Evolutionary conservation across 2,113 vertebrate species (phyloP), one percentile per base, ranked within the genome.

Genomic region (Sebastes fasciatus): DNA sequence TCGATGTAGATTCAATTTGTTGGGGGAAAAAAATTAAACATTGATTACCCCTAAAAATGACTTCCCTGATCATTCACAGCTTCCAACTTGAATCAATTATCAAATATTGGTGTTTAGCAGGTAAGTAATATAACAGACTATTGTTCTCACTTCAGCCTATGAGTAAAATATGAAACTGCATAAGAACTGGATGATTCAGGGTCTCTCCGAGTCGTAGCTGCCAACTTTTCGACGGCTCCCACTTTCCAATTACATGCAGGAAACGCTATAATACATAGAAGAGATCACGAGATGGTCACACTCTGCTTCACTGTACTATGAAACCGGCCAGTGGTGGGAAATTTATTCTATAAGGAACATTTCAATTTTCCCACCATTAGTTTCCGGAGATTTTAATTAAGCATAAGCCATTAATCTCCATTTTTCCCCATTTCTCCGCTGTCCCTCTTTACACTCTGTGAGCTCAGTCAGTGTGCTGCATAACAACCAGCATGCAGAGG

Each of bases 331-430:
- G 80, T 48, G 57, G 72, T 48, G 72, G 70, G 74, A 80, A 69
- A 90, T 90, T 71, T 83, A 91, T 91, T 94, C 88, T 88, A 87
- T 84, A 84, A 84, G 86, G 88, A 85, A 87, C 86, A 85, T 92
- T 93, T 93, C 79, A 92, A 92, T 92, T 93, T 92, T 91, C 87
- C 88, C 81, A 90, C 89, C 85, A 89, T 94, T 93, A 89, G 86
- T 82, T 92, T 87, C 79, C 12, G 17, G 85, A 89, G 86, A 89
- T 93, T 93, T 94, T 92, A 93, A 93, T 94, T 94, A 94, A 91
- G 82, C 89, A 74, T 84, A 81, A 88, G 89, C 89, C 86, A 93
- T 93, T 90, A 93, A 94, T 93, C 91, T 93, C 70, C 51, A 92
- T 92, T 91, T 89, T 81, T 79, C 17, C 46, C 65, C 79, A 85